Evolutionary conservation across 2,797 vertebrate genomes (phyloP), one percentile per base, ranked within the genome.

Genomic region (Sebastes taczanowskii): DNA sequence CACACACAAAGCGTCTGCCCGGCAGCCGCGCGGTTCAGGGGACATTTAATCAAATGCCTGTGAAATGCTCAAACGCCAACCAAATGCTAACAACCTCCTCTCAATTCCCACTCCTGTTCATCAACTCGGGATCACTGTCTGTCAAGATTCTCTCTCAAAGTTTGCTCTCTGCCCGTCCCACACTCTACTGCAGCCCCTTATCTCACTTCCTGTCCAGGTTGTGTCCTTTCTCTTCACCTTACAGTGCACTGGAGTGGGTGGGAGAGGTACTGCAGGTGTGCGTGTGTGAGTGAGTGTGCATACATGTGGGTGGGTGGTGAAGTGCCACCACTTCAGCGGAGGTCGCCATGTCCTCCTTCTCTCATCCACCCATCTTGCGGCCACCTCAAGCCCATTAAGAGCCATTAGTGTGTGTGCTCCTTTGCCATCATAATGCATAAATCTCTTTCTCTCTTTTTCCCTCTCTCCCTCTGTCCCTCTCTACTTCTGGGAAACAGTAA

Each of bases 21-120:
- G 16, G 97, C 95, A 95, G 91, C 95, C 95, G 94, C 95, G 96
- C 96, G 95, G 96, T 96, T 97, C 95, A 96, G 96, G 96, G 96
- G 96, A 97, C 95, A 96, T 97, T 97, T 97, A 96, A 98, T 97
- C 95, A 94, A 96, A 97, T 96, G 96, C 96, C 95, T 96, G 95
- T 95, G 95, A 97, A 97, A 97, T 95, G 96, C 97, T 97, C 97
- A 96, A 97, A 97, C 97, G 96, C 95, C 97, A 97, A 97, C 95
- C 95, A 96, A 97, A 97, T 96, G 96, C 96, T 96, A 96, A 97
- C 96, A 97, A 97, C 96, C 96, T 83, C 95, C 95, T 95, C 95
- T 95, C 35, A 94, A 95, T 95, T 96, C 74, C 71, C 59, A 59
- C 81, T 67, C 18, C 69, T 60, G 20, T 18, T 72, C 76, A 35